Evolutionary conservation across 2,797 vertebrate species (phyloP).

Genomic region (Fringilla coelebs): DNA sequence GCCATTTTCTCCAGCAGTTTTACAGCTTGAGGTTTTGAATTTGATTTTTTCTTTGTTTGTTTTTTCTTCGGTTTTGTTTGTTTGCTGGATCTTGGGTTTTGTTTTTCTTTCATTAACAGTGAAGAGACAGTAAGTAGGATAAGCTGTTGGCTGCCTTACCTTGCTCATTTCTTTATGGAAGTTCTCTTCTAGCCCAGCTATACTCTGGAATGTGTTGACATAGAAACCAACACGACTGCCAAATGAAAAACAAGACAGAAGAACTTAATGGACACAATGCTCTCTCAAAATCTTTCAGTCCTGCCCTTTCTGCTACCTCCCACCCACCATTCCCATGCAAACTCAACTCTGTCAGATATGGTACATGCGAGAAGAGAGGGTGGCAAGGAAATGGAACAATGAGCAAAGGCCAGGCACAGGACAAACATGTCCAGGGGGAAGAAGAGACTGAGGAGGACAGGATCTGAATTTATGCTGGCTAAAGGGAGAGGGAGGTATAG

Average conservation of each 20-base stretch:
- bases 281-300: not conserved
- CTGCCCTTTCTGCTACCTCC: not conserved
- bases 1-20: not conserved
- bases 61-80: too few relatives aligned
- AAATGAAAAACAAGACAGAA: constrained; percentile 46
- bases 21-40: not conserved
- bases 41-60: not conserved
- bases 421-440: not conserved
- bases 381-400: not conserved
- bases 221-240: constrained; percentile 97
- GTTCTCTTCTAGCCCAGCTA: constrained; percentile 95
- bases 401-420: not conserved
- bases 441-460: not conserved
- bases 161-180: constrained; percentile 97
- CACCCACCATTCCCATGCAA: not conserved
- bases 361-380: not conserved
- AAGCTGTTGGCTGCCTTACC: constrained; percentile 75
- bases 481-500: not conserved
- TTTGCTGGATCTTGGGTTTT: not conserved
- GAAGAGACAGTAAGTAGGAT: not conserved
- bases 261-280: not conserved
- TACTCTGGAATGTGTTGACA: constrained; percentile 98
- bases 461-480: not conserved
- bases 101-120: not conserved
- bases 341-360: not conserved